Percentiles rank a stretch among this genome's conserved stretches.
Evolutionary conservation across 2,797 vertebrate species (phyloP).

Genomic region (Myotis daubentonii): DNA sequence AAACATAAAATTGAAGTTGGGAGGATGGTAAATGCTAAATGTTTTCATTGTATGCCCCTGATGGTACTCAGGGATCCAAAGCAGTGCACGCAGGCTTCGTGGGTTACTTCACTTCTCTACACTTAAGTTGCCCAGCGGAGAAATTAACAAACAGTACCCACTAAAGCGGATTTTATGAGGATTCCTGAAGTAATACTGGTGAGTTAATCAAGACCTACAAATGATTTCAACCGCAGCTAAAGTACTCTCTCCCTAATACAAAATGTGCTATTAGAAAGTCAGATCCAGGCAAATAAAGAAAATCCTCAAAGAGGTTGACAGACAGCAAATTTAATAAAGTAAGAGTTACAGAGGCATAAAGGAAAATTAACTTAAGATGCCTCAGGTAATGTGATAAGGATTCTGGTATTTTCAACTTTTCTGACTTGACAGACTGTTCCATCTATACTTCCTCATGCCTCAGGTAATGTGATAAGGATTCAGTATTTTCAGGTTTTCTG

Average conservation of each 20-base stretch:
- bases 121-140: slow-evolving; percentile 56
- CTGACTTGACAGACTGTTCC: slow-evolving; percentile 40
- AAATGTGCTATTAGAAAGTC: slow-evolving; percentile 54
- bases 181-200: slow-evolving; percentile 46
- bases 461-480: slow-evolving; percentile 62
- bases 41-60: not conserved
- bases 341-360: slow-evolving; percentile 61
- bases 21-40: not conserved
- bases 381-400: slow-evolving; percentile 61
- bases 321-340: slow-evolving; percentile 67
- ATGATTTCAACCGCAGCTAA: slow-evolving; percentile 53
- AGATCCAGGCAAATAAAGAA: slow-evolving; percentile 66
- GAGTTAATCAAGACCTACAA: slow-evolving; percentile 58
- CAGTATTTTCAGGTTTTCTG: slow-evolving; percentile 59
- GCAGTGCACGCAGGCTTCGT: not conserved
- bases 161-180: slow-evolving; percentile 39
- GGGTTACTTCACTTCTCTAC: slow-evolving; percentile 33
- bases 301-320: slow-evolving; percentile 61
- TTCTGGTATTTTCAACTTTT: slow-evolving; percentile 62
- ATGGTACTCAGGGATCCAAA: not conserved
- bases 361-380: slow-evolving; percentile 70
- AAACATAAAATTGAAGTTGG: not conserved
- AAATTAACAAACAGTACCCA: slow-evolving; percentile 56
- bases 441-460: not conserved
- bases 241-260: slow-evolving; percentile 35